phyloP scores from a whole-genome alignment of 1,140 invertebrate species.

The Aphelenchoides fujianensis region DNA sequence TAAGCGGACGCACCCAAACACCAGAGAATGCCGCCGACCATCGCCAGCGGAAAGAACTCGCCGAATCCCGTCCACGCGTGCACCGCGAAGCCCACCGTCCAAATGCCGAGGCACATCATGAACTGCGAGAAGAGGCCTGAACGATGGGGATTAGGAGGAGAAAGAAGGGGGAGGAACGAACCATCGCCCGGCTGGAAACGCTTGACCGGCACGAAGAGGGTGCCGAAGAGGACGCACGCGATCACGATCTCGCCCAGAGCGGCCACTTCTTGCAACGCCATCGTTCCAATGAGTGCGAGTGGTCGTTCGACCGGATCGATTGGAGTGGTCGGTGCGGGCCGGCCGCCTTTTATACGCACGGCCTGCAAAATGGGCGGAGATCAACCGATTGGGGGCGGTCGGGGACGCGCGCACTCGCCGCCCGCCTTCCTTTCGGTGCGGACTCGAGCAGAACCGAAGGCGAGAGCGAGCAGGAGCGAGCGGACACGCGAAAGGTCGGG shows the following conservation, averaged over 20 bases:
- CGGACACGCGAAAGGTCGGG: too few relatives aligned
- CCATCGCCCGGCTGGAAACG: slow-evolving; percentile 20
- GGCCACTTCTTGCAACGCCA: background rate
- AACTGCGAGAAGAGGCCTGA: slow-evolving; percentile 18
- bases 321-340: too few relatives aligned
- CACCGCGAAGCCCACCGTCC: too few relatives aligned
- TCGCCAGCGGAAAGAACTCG: slow-evolving; percentile 11
- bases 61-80: too few relatives aligned
- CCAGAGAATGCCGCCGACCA: slow-evolving; percentile 16
- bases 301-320: too few relatives aligned
- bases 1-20: background rate
- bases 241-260: background rate
- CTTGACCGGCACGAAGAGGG: slow-evolving; percentile 21
- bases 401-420: too few relatives aligned
- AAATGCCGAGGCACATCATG: slow-evolving; percentile 19
- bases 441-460: too few relatives aligned
- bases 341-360: too few relatives aligned
- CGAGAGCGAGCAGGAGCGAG: too few relatives aligned
- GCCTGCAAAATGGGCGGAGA: too few relatives aligned
- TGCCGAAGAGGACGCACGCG: slow-evolving; percentile 12
- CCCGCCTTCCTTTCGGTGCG: too few relatives aligned
- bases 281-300: background rate
- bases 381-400: too few relatives aligned
- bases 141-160: background rate
- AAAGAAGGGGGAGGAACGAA: background rate